Percentiles rank a stretch among this genome's conserved stretches.
These are phyloP conservation scores for Chionomys nivalis DNA, from an alignment of 2,113 vertebrate species.

Conservation along the genomic window DNA sequence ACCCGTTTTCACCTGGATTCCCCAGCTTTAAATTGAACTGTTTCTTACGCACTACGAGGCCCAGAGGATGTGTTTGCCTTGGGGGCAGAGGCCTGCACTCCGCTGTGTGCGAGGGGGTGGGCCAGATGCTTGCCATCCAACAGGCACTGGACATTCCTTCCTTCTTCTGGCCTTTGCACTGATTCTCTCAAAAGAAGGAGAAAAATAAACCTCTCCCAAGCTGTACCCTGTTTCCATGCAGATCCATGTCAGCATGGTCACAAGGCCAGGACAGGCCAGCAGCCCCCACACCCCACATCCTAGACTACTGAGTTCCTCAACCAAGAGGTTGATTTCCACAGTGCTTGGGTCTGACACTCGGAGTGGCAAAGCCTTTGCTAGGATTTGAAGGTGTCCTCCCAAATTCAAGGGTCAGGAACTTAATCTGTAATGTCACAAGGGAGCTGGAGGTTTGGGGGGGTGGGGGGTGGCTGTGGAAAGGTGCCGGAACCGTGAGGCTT, in stretches of 20 bases:
- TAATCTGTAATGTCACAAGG: background rate
- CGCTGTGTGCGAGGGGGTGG: background rate
- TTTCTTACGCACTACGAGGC: background rate
- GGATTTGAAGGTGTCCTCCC: background rate
- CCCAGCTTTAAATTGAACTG: slow-evolving; percentile 31
- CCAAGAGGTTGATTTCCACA: background rate
- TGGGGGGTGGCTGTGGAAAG: background rate
- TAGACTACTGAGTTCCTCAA: background rate
- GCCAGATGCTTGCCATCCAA: background rate
- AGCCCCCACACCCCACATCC: background rate
- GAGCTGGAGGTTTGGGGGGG: background rate
- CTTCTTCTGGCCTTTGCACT: slow-evolving; percentile 39
- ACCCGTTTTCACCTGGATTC: background rate
- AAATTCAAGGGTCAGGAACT: background rate
- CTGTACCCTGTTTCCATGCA: background rate
- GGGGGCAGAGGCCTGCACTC: slow-evolving; percentile 5
- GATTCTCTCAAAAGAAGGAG: slow-evolving; percentile 12
- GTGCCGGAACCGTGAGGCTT: background rate
- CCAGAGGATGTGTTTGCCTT: slow-evolving; percentile 52
- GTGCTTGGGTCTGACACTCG: background rate
- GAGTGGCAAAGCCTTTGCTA: background rate
- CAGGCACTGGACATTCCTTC: slow-evolving; percentile 33
- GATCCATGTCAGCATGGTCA: background rate
- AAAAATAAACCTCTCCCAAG: background rate
- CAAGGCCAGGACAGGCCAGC: background rate